Evolutionary conservation across 2,888 invertebrate genomes (phyloP).

Genomic region (Drosophila diplacantha): DNA sequence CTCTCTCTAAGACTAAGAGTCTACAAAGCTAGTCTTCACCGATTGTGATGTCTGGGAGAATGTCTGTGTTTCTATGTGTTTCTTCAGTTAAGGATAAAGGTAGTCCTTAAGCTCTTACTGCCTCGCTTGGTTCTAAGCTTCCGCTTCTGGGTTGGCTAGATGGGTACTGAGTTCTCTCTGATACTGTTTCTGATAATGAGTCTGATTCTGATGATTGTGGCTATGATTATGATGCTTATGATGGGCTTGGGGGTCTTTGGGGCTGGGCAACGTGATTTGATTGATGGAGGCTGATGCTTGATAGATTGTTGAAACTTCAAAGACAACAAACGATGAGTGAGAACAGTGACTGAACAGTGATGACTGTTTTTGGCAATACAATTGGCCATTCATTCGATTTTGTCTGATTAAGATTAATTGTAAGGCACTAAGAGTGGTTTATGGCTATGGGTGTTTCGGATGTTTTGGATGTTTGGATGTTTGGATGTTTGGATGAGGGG

Average conservation of each 20-base stretch:
- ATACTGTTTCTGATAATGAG: not conserved
- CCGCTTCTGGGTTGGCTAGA: not conserved
- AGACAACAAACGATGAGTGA: conserved; percentile 71
- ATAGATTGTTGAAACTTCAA: conserved; percentile 69
- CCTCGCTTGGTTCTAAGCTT: conserved; percentile 6
- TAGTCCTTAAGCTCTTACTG: not conserved
- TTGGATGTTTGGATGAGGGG: conserved; percentile 15
- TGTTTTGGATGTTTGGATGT: conserved; percentile 14
- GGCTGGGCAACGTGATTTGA: conserved; percentile 22
- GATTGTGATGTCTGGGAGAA: not conserved
- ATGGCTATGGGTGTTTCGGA: conserved; percentile 5
- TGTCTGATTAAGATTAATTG: conserved; percentile 32
- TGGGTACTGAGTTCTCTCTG: conserved; percentile 1
- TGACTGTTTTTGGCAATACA: conserved; percentile 55
- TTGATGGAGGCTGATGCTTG: conserved; percentile 28
- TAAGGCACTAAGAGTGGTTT: conserved; percentile 10
- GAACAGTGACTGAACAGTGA: conserved; percentile 50
- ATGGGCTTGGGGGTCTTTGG: not conserved
- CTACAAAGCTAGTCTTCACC: conserved; percentile 5
- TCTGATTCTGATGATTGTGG: not conserved
- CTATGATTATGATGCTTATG: not conserved
- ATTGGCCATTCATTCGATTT: conserved; percentile 42
- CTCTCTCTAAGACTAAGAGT: not conserved
- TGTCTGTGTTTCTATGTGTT: not conserved
- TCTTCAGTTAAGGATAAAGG: not conserved